phyloP scores from a whole-genome alignment of 2,113 vertebrate genomes.

The Amblyornis subalaris region DNA sequence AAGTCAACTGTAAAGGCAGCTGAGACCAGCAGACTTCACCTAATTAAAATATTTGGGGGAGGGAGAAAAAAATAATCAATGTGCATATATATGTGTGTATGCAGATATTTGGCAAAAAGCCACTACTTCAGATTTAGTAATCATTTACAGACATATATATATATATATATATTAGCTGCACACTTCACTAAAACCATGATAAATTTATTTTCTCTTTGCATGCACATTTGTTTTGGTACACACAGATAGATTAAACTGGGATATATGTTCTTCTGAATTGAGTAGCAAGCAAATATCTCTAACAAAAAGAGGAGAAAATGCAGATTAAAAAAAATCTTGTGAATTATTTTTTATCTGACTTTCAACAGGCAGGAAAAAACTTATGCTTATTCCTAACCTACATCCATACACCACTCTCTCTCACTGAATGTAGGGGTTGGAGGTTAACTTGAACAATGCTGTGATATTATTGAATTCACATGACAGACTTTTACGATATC shows the following conservation, averaged over 20 bases:
- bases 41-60: slow-evolving; percentile 4
- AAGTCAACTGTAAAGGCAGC: slow-evolving; percentile 56
- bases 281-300: not conserved
- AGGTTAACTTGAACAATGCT: not conserved
- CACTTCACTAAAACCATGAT: not conserved
- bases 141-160: not conserved
- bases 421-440: not conserved
- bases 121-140: not conserved
- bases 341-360: not conserved
- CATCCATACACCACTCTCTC: not conserved
- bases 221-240: not conserved
- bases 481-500: not conserved
- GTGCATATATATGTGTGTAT: not conserved
- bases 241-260: not conserved
- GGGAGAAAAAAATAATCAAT: not conserved
- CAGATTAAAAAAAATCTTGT: not conserved
- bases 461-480: not conserved
- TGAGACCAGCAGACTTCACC: slow-evolving; percentile 26
- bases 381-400: not conserved
- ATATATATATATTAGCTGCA: not conserved
- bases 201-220: not conserved
- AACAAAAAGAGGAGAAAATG: not conserved
- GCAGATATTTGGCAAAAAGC: not conserved
- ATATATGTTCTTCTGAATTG: not conserved
- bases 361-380: not conserved